Evolutionary conservation across 2,888 invertebrate species (phyloP), one percentile per base, ranked within the genome.

Genomic region (Clunio marinus): DNA sequence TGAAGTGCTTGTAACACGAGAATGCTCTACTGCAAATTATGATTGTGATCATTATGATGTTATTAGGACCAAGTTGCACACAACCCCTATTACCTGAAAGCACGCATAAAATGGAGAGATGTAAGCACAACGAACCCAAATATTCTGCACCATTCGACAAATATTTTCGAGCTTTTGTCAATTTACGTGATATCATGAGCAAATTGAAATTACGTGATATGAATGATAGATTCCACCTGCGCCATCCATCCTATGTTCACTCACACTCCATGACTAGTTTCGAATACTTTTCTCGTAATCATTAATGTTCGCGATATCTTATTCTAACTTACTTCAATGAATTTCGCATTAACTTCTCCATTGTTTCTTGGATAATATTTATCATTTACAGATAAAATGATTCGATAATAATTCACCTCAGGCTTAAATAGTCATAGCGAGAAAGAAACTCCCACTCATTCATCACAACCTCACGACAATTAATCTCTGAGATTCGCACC

Each of bases 131-230:
- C 57, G 15, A 57, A 24, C n/a, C 45, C n/a, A 22, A 57, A 8
- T 24, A 10, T 57, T 57, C 22, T 24, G 41, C 15, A 32, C 10
- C 37, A 15, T 58, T 62, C 20, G 13, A n/a, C 57, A 27, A 57
- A 57, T 57, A 57, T 57, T 57, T 57, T 57, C 25, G 57, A 24
- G 27, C 57, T 57, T 27, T 32, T 63, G 27, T 46, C 27, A 63
- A 41, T 45, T 46, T 63, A 63, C 63, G 63, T 63, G 63, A 46
- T 63, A 63, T 46, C 45, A 66, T 28, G 51, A 66, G 66, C 66
- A 66, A 66, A 66, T 66, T 66, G 66, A 66, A 66, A 66, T 66
- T 66, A 66, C 66, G 66, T 66, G 66, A 55, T 55, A 35, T 32
- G 66, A 66, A 66, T 66, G 66, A 55, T 66, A 35, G 66, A 55